Evolutionary conservation across 2,797 vertebrate species (phyloP).

Genomic region (Echiichthys vipera): DNA sequence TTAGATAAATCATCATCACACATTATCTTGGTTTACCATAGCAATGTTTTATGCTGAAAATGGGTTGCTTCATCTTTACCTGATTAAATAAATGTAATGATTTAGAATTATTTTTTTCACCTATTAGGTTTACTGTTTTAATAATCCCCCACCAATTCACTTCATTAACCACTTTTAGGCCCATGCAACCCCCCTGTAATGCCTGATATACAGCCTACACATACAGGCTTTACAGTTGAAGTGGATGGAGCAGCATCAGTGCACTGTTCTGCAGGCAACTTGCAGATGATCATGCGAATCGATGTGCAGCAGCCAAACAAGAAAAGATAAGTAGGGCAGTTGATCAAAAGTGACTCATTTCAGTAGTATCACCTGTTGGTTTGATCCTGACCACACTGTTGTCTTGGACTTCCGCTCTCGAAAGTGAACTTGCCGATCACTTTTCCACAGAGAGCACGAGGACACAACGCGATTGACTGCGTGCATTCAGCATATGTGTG

Average conservation of each 20-base stretch:
- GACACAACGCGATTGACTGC: slow-evolving; percentile 48
- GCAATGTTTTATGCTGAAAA: neutral
- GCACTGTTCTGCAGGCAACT: neutral
- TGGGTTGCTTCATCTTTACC: neutral
- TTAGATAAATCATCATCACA: too few species aligned
- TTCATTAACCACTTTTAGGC: too few species aligned
- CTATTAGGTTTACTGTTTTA: neutral
- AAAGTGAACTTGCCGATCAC: slow-evolving; percentile 19
- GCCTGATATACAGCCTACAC: neutral
- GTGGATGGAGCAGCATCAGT: neutral
- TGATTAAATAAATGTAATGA: too few species aligned
- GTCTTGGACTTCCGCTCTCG: slow-evolving; percentile 43
- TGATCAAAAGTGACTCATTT: slow-evolving; percentile 61
- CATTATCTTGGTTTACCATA: too few species aligned
- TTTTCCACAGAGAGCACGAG: slow-evolving; percentile 31
- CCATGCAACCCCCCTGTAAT: neutral
- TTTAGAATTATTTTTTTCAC: too few species aligned
- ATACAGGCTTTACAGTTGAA: too few species aligned
- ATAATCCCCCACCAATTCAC: fast-evolving
- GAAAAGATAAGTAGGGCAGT: slow-evolving; percentile 44
- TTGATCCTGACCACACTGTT: slow-evolving; percentile 31
- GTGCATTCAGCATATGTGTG: neutral
- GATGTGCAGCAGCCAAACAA: neutral
- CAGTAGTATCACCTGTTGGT: slow-evolving; percentile 54
- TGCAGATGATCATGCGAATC: neutral